phyloP scores from a whole-genome alignment of 2,888 invertebrate genomes.

The Perizoma affinitatum region DNA sequence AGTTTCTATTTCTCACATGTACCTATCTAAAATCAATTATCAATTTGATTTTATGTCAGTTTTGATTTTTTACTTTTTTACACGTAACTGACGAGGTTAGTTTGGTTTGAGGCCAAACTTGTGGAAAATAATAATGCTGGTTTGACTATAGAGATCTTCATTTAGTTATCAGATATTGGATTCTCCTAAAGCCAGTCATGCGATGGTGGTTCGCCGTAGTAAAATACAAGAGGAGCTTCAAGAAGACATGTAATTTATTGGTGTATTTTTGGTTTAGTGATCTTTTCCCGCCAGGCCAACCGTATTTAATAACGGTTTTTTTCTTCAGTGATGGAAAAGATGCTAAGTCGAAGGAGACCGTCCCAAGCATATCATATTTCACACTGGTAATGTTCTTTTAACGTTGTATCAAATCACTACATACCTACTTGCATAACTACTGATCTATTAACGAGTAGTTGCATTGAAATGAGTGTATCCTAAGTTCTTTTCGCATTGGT shows the following conservation, averaged over 20 bases:
- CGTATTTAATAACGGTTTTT: constrained; percentile 1
- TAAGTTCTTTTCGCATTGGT: no score
- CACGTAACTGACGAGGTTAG: no score
- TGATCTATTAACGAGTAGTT: no score
- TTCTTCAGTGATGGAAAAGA: constrained; percentile 28
- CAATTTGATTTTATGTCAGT: not conserved
- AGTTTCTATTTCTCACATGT: not conserved
- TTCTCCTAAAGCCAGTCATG: not conserved
- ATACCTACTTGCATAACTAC: not conserved
- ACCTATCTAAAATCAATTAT: not conserved
- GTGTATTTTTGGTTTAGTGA: not conserved
- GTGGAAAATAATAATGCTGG: no score
- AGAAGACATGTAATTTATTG: constrained; percentile 1
- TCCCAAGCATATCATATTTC: constrained; percentile 60
- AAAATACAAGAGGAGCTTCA: constrained; percentile 18
- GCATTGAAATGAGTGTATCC: no score
- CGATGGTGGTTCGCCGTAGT: constrained; percentile 34
- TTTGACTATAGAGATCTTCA: no score
- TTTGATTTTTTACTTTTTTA: no score
- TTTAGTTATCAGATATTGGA: no score
- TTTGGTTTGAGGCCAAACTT: no score
- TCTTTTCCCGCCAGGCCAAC: not conserved
- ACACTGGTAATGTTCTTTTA: constrained; percentile 50
- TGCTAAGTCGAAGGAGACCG: constrained; percentile 31
- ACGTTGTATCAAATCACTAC: not conserved